phyloP scores from a whole-genome alignment of 2,797 vertebrate species.

The Pantherophis alleghaniensis region DNA sequence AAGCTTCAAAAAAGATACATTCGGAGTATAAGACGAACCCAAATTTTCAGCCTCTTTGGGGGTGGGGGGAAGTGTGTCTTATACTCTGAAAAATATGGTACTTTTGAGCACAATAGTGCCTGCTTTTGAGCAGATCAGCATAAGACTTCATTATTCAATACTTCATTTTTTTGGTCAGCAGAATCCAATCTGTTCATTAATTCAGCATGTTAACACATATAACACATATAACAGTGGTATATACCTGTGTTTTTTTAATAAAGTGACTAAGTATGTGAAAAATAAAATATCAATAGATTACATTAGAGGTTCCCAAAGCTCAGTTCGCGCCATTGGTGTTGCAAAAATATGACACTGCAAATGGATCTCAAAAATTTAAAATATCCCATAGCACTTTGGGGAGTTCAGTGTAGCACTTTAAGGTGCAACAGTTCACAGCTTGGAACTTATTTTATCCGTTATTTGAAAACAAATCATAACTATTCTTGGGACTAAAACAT shows the following conservation, averaged over 20 bases:
- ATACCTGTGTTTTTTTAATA: not conserved
- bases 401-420: not conserved
- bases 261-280: not conserved
- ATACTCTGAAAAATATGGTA: too few relatives aligned
- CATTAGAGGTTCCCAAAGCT: not conserved
- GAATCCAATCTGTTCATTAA: not conserved
- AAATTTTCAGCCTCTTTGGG: too few relatives aligned
- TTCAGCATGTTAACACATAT: not conserved
- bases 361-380: not conserved
- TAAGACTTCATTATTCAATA: not conserved
- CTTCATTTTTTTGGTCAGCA: not conserved
- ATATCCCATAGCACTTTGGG: not conserved
- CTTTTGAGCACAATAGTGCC: not conserved
- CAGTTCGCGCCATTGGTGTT: not conserved
- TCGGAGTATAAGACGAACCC: too few relatives aligned
- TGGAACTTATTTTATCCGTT: not conserved
- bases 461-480: not conserved
- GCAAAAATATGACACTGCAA: not conserved
- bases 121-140: not conserved
- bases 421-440: not conserved
- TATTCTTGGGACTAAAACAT: not conserved
- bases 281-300: not conserved
- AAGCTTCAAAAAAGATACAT: too few relatives aligned
- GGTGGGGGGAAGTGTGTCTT: too few relatives aligned
- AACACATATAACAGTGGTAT: not conserved